A percentile compares a stretch with the other conserved stretches of the same genome.
Conservation (phyloP, 2,113 vertebrate genomes). For the Catagonus wagneri region DNA sequence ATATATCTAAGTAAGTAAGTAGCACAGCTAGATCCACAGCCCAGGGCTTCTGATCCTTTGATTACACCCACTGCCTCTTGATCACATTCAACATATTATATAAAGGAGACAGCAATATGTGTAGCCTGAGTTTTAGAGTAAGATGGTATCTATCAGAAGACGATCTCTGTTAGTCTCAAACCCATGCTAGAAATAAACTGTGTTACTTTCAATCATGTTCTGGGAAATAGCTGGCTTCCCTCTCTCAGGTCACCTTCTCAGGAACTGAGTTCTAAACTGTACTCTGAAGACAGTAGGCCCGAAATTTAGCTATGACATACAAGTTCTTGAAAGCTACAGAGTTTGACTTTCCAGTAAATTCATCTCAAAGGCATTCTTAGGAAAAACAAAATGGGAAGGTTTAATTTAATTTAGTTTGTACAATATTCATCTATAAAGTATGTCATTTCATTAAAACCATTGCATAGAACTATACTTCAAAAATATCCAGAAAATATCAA, state of each 20-base stretch:
- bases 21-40: neutral
- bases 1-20: neutral
- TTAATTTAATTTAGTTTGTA: neutral
- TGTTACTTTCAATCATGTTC: neutral
- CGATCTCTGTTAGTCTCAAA: neutral
- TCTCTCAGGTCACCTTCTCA: neutral
- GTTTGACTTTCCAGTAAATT: constrained; percentile 1
- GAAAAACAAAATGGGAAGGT: neutral
- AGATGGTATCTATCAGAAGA: neutral
- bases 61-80: neutral
- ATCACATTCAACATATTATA: constrained; percentile 11
- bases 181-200: neutral
- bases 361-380: neutral
- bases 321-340: neutral
- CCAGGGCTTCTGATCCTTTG: neutral
- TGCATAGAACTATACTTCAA: neutral
- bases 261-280: constrained; percentile 18
- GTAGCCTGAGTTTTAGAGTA: constrained; percentile 29
- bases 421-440: neutral
- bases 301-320: neutral
- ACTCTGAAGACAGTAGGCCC: neutral
- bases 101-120: neutral
- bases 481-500: constrained; percentile 30
- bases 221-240: neutral
- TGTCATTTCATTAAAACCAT: constrained; percentile 32